Conservation (phyloP, 2,888 invertebrate genomes). For the Drosophila borborema region DNA sequence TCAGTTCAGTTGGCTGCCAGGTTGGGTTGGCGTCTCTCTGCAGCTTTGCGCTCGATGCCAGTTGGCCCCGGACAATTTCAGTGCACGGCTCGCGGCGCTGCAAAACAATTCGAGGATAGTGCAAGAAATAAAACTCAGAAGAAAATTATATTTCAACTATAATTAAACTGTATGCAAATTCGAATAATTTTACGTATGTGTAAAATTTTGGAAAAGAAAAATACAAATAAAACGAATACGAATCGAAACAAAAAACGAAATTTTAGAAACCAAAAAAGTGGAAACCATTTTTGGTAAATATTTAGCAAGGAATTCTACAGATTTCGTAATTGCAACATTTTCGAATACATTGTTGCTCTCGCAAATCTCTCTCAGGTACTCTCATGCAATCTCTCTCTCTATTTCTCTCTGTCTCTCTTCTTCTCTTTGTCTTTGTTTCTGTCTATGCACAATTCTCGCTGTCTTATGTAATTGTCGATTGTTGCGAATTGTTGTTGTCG, state of each 20-base stretch:
- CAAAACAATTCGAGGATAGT: constrained; percentile 46
- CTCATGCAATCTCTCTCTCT: not conserved
- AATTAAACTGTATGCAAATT: constrained; percentile 22
- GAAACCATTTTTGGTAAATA: constrained; percentile 57
- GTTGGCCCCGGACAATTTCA: constrained; percentile 78
- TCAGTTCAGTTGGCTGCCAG: constrained; percentile 44
- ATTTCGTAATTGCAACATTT: constrained; percentile 68
- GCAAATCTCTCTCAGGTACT: constrained; percentile 9
- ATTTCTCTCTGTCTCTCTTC: not conserved
- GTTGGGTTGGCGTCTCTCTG: constrained; percentile 54
- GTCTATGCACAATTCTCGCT: constrained; percentile 26
- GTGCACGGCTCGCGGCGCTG: constrained; percentile 68
- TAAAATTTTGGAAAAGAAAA: constrained; percentile 33
- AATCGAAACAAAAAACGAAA: constrained; percentile 38
- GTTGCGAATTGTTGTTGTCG: constrained; percentile 46
- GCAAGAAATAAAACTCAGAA: constrained; percentile 20
- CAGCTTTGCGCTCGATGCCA: constrained; percentile 63
- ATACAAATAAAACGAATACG: constrained; percentile 33
- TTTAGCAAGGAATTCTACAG: constrained; percentile 13
- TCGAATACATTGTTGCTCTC: constrained; percentile 8
- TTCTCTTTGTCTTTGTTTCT: constrained; percentile 8
- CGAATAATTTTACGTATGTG: constrained; percentile 51
- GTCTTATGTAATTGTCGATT: constrained; percentile 70
- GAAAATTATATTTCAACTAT: constrained; percentile 16
- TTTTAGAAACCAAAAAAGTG: constrained; percentile 4